phyloP scores from a whole-genome alignment of 1,140 invertebrate species.

The Drosophila orosa region DNA sequence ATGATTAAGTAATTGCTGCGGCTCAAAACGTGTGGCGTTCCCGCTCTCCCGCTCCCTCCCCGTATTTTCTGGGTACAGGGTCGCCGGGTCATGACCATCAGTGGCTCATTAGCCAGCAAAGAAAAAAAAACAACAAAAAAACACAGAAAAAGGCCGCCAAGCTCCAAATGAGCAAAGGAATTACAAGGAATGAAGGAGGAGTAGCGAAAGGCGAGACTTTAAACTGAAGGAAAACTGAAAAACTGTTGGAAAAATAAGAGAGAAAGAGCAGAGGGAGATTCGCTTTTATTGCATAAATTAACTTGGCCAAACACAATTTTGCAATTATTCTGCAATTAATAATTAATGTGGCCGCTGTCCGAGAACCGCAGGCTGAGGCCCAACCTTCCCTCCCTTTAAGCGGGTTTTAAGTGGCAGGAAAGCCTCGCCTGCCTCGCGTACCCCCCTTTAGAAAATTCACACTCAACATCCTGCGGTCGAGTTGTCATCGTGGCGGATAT shows the following conservation, averaged over 20 bases:
- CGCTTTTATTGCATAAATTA: slow-evolving; percentile 65
- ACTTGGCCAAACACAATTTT: slow-evolving; percentile 61
- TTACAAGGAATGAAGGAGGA: slow-evolving; percentile 37
- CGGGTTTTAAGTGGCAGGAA: slow-evolving; percentile 11
- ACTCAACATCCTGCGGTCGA: slow-evolving; percentile 42
- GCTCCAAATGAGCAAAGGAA: slow-evolving; percentile 49
- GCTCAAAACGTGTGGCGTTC: slow-evolving; percentile 11
- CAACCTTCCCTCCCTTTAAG: slow-evolving; percentile 17
- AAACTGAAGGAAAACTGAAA: slow-evolving; percentile 13
- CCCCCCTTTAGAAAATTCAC: neutral
- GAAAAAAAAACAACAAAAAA: neutral
- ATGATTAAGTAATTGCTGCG: slow-evolving; percentile 50
- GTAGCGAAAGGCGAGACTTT: slow-evolving; percentile 11
- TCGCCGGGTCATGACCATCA: slow-evolving; percentile 54
- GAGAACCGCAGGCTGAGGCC: slow-evolving; percentile 8
- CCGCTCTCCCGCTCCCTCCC: neutral
- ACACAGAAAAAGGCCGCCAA: slow-evolving; percentile 23
- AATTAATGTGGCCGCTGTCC: slow-evolving; percentile 54
- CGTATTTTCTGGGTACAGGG: slow-evolving; percentile 2
- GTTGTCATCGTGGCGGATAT: slow-evolving; percentile 39
- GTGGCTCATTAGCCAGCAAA: slow-evolving; percentile 46
- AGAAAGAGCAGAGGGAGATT: neutral
- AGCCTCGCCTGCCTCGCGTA: accelerated
- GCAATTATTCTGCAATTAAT: slow-evolving; percentile 66
- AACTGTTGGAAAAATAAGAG: neutral